Evolutionary conservation across 2,888 invertebrate genomes (phyloP), one percentile per base, ranked within the genome.

Genomic region (Ichneumoninae sp.): DNA sequence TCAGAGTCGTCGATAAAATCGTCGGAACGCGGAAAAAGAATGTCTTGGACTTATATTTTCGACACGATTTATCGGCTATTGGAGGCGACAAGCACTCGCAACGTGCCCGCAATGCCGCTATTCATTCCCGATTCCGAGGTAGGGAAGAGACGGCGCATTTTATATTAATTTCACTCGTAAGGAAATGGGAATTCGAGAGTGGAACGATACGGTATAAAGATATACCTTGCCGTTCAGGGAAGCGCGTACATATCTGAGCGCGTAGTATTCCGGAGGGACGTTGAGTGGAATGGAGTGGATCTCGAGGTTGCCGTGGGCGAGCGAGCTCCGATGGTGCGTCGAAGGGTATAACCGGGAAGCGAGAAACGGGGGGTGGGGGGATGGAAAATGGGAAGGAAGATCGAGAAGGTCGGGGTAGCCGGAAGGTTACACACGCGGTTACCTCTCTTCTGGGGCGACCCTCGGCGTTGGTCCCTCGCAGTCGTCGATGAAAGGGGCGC

Each of bases 351-450:
- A 44, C 65, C 19, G 75, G 75, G 82, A 84, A 84, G 86, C 82
- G 69, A 26, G 69, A 36, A 66, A 68, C 86, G 74, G 81, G 40
- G 50, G 54, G 54, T 5, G n/a, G 5, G 33, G 30, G 36, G 30
- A n/a, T n/a, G n/a, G n/a, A 57, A 54, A 40, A 62, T 36, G 19
- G 68, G 52, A 7, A 69, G 57, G 72, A 47, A 69, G 44, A 36
- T 57, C 26, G 22, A 5, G 75, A 86, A 86, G 86, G 87, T 84
- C 52, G 82, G 75, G 84, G 80, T 87, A 78, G 87, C 89, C 82
- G 89, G 89, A 82, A 88, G 87, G 91, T 92, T 92, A 92, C 91
- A 92, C 92, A 91, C 92, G 92, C 91, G 92, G 92, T 92, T 92
- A 91, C 91, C 90, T 90, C 89, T 85, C 87, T 89, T 84, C 87